A percentile compares a stretch with the other conserved stretches of the same genome.
phyloP scores from a whole-genome alignment of 1,140 invertebrate genomes.

The Sitophilus oryzae region DNA sequence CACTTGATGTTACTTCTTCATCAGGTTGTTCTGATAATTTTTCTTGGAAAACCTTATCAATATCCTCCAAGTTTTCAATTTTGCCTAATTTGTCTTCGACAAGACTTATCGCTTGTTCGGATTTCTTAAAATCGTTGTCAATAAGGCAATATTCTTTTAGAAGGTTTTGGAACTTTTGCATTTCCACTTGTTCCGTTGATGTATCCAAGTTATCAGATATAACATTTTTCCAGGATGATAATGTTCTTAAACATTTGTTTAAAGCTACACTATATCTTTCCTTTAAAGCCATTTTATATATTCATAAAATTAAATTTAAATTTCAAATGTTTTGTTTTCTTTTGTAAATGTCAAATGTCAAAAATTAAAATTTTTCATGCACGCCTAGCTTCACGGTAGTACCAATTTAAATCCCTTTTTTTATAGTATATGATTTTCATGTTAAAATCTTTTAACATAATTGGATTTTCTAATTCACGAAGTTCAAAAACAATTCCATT shows the following conservation, averaged over 20 bases:
- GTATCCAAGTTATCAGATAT: conserved; percentile 25
- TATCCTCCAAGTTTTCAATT: conserved; percentile 12
- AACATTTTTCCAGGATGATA: conserved; percentile 31
- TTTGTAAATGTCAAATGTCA: too few species aligned
- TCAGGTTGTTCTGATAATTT: conserved; percentile 15
- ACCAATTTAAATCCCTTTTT: too few species aligned
- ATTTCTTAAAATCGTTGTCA: conserved; percentile 20
- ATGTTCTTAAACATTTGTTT: conserved; percentile 25
- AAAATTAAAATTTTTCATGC: too few species aligned
- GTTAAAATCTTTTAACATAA: too few species aligned
- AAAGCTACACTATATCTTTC: conserved; percentile 19
- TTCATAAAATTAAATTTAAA: too few species aligned
- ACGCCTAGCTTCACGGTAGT: too few species aligned
- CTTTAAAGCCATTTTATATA: conserved; percentile 21
- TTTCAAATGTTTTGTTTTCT: too few species aligned
- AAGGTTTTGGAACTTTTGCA: conserved; percentile 22
- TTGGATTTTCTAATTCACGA: too few species aligned
- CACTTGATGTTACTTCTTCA: conserved; percentile 13
- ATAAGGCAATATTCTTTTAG: conserved; percentile 26
- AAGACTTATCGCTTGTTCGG: conserved; percentile 19
- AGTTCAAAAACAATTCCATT: too few species aligned
- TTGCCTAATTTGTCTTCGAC: conserved; percentile 24
- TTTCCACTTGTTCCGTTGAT: conserved; percentile 14
- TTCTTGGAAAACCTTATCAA: conserved; percentile 27
- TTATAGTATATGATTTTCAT: too few species aligned